Evolutionary conservation across 2,888 invertebrate genomes (phyloP).

Genomic region (Acleris holmiana): DNA sequence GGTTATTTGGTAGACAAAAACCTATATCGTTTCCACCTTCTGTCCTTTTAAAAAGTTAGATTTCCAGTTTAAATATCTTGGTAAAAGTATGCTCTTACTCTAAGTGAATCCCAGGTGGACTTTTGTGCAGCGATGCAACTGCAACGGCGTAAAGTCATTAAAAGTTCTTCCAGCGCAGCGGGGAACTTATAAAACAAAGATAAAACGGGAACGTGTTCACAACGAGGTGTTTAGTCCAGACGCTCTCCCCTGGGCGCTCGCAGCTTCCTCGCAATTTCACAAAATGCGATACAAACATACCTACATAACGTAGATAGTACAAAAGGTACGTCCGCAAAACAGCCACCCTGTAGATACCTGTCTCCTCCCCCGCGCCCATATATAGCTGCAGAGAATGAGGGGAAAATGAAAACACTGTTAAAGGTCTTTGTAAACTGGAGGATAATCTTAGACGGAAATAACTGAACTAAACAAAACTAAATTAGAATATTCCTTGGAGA

Average conservation of each 20-base stretch:
- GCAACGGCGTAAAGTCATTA: conserved; percentile 47
- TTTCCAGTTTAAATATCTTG: background rate
- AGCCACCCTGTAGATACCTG: conserved; percentile 60
- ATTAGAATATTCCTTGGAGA: conserved; percentile 75
- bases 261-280: conserved; percentile 78
- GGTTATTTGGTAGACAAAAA: background rate
- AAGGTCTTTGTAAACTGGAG: conserved; percentile 60
- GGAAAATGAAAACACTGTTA: conserved; percentile 45
- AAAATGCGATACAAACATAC: conserved; percentile 62
- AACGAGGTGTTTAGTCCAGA: conserved; percentile 78
- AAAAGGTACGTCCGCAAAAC: conserved; percentile 48
- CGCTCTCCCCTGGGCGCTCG: conserved; percentile 70
- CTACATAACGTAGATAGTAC: conserved; percentile 38
- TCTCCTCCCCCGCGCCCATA: conserved; percentile 45
- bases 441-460: conserved; percentile 69
- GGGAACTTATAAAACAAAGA: conserved; percentile 49
- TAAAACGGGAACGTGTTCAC: conserved; percentile 59
- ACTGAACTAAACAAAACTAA: conserved; percentile 73
- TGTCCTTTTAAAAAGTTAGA: background rate
- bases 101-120: conserved; percentile 33
- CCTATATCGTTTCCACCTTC: background rate
- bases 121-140: conserved; percentile 33
- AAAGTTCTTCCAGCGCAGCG: conserved; percentile 47
- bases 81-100: conserved; percentile 2
- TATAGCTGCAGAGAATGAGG: conserved; percentile 44